These are phyloP conservation scores for Phaenicophaeus curvirostris DNA, from an alignment of 2,797 vertebrate species.

Conservation along the genomic window DNA sequence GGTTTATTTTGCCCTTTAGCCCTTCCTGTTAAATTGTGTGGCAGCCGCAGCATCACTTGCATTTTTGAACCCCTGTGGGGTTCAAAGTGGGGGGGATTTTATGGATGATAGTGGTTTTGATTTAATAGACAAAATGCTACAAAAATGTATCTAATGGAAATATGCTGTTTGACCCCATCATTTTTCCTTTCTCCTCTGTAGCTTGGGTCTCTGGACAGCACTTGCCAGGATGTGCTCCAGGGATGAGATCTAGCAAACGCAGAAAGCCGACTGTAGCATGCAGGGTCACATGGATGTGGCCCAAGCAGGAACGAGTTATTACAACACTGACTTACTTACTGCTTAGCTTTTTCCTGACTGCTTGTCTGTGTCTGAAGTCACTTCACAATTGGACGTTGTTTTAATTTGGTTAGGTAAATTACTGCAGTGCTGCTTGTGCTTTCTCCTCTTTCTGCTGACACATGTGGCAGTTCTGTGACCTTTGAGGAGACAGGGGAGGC, in stretches of 20 bases:
- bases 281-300: not conserved
- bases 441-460: not conserved
- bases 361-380: not conserved
- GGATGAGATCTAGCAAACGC: not conserved
- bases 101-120: not conserved
- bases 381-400: not conserved
- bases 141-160: not conserved
- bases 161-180: rapidly evolving
- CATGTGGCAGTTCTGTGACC: not conserved
- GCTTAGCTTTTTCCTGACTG: not conserved
- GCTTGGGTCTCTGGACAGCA: not conserved
- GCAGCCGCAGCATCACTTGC: not conserved
- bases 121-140: not conserved
- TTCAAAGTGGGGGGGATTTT: not conserved
- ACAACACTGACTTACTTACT: not conserved
- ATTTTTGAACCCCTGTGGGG: not conserved
- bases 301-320: not conserved
- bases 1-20: not conserved
- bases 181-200: not conserved
- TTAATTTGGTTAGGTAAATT: not conserved
- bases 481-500: not conserved
- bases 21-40: not conserved
- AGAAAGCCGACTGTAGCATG: not conserved
- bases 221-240: not conserved
- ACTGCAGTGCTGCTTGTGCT: not conserved